A percentile compares a stretch with the other conserved stretches of the same genome.
Evolutionary conservation across 1,140 invertebrate species (phyloP).

Genomic region (Contarinia nasturtii): DNA sequence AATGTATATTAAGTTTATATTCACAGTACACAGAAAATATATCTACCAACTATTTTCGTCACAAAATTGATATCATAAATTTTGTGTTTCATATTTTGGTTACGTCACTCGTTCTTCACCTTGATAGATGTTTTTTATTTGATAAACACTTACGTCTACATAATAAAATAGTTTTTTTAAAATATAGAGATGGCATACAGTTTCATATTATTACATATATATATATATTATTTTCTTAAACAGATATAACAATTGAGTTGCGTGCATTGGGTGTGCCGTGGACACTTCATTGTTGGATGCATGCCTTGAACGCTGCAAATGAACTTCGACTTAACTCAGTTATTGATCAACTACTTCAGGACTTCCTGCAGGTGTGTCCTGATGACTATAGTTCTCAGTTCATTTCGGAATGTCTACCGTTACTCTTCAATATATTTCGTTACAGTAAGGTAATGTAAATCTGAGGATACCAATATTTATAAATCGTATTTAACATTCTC

Average conservation of each 20-base stretch:
- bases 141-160: too few relatives aligned
- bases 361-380: conserved; percentile 72
- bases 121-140: too few relatives aligned
- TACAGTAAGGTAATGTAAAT: conserved; percentile 53
- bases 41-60: too few relatives aligned
- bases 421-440: conserved; percentile 76
- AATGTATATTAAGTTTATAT: too few relatives aligned
- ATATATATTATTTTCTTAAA: conserved; percentile 4
- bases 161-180: too few relatives aligned
- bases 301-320: conserved; percentile 68
- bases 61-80: too few relatives aligned
- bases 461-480: neutral
- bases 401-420: conserved; percentile 71
- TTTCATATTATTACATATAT: too few relatives aligned
- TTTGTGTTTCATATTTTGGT: too few relatives aligned
- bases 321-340: conserved; percentile 62
- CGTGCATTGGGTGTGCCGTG: conserved; percentile 66
- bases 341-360: conserved; percentile 77
- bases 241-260: conserved; percentile 70
- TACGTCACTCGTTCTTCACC: too few relatives aligned
- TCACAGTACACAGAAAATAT: too few relatives aligned
- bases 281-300: conserved; percentile 82
- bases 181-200: too few relatives aligned
- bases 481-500: neutral
- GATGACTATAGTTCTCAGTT: conserved; percentile 74